phyloP scores from a whole-genome alignment of 2,888 invertebrate genomes.

The Eulithis prunata region DNA sequence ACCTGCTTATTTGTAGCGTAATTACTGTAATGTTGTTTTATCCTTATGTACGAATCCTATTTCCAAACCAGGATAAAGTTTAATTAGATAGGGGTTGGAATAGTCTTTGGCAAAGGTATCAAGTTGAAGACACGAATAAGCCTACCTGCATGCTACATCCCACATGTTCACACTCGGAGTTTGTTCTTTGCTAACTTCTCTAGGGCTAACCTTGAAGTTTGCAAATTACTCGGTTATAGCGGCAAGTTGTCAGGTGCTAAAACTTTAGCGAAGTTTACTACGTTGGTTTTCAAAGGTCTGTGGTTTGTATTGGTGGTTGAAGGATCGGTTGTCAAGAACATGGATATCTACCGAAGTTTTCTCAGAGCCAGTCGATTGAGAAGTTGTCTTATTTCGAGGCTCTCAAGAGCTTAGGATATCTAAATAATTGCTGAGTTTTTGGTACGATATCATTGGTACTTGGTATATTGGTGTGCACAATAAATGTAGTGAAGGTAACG shows the following conservation, averaged over 20 bases:
- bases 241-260: slow-evolving; percentile 31
- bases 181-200: slow-evolving; percentile 25
- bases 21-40: slow-evolving; percentile 7
- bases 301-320: no score
- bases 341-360: neutral
- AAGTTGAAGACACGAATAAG: slow-evolving; percentile 20
- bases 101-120: slow-evolving; percentile 13
- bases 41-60: slow-evolving; percentile 3
- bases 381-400: neutral
- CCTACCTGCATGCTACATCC: slow-evolving; percentile 17
- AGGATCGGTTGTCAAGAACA: slow-evolving; percentile 19
- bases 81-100: slow-evolving; percentile 25
- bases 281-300: slow-evolving; percentile 18
- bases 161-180: slow-evolving; percentile 27
- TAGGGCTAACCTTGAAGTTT: slow-evolving; percentile 21
- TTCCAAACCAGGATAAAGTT: slow-evolving; percentile 18
- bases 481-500: no score
- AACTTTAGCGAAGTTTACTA: slow-evolving; percentile 25
- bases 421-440: neutral
- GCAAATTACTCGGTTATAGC: slow-evolving; percentile 27
- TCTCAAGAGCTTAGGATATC: no score
- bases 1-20: slow-evolving; percentile 1
- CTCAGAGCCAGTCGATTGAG: neutral
- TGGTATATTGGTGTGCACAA: no score
- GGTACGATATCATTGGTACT: neutral